Evolutionary conservation across 2,797 vertebrate genomes (phyloP), one percentile per base, ranked within the genome.

Genomic region (Myotis daubentonii): DNA sequence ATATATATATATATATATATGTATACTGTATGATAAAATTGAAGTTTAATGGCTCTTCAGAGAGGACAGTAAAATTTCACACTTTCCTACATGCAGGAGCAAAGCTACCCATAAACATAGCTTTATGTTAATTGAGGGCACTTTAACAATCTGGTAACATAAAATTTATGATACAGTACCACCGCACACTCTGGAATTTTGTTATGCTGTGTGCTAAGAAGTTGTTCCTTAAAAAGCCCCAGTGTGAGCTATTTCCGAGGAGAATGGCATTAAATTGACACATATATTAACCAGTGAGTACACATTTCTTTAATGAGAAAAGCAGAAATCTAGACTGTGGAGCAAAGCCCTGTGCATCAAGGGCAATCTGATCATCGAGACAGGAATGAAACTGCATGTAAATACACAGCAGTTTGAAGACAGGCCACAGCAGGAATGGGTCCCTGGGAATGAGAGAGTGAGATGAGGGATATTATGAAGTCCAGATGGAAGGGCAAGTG

Each of bases 261-360:
- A 88, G 13, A 87, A 85, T 57, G 19, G 2, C 15, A 70, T 51
- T 36, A 53, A 44, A n/a, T 68, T 89, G 49, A 76, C 28, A 36
- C 28, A 41, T 57, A n/a, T 38, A 8, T 89, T 82, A 75, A 65
- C n/a, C 33, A 71, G 22, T 44, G 5, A 85, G 44, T 38, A 92
- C 16, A 76, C 16, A 33, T 85, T 89, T 89, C 36, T 84, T 71
- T 79, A 83, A 74, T 33, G n/a, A 71, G 74, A 53, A 87, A 91
- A 68, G 22, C 1, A 86, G 41, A 68, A 86, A 10, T 4, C 28
- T n/a, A 86, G 38, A 49, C 44, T 49, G 6, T 57, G 68, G 57
- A 49, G 3, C 13, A 66, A 60, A 84, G 17, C 15, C 47, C 13
- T 87, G 2, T 6, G 17, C 9, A 44, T 81, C 9, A 44, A 79